A percentile compares a stretch with the other conserved stretches of the same genome.
Evolutionary conservation across 23 tunicate species (phyloP).

Genomic region (Diplosoma virens): DNA sequence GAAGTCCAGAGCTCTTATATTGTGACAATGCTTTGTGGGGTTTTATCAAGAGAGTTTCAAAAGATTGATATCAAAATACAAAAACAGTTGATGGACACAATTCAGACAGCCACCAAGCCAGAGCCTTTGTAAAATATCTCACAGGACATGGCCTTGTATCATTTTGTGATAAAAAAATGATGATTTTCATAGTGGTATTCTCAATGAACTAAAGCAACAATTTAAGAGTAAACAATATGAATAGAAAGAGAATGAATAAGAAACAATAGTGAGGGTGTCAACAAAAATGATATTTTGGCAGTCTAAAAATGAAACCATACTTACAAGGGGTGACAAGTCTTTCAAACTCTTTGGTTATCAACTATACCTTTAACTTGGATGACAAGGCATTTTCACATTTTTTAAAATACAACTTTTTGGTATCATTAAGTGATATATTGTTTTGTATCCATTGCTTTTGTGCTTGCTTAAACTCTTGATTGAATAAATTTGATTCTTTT

Average conservation of each 20-base stretch:
- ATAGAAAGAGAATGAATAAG: background rate
- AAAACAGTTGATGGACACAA: background rate
- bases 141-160: background rate
- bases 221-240: background rate
- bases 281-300: too few relatives aligned
- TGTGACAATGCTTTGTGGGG: background rate
- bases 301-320: too few relatives aligned
- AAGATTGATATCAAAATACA: background rate
- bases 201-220: background rate
- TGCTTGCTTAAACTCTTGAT: too few relatives aligned
- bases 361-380: too few relatives aligned
- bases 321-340: background rate
- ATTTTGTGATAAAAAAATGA: background rate
- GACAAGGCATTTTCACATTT: too few relatives aligned
- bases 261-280: background rate
- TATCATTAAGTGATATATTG: too few relatives aligned
- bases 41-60: background rate
- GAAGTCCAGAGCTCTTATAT: background rate
- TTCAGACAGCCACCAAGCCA: background rate
- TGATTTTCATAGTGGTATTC: background rate
- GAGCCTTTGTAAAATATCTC: background rate
- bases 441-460: too few relatives aligned
- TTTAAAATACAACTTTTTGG: too few relatives aligned
- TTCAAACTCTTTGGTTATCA: too few relatives aligned
- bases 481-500: too few relatives aligned